Evolutionary conservation across 2,797 vertebrate genomes (phyloP), one percentile per base, ranked within the genome.

Genomic region (Vultur gryphus): DNA sequence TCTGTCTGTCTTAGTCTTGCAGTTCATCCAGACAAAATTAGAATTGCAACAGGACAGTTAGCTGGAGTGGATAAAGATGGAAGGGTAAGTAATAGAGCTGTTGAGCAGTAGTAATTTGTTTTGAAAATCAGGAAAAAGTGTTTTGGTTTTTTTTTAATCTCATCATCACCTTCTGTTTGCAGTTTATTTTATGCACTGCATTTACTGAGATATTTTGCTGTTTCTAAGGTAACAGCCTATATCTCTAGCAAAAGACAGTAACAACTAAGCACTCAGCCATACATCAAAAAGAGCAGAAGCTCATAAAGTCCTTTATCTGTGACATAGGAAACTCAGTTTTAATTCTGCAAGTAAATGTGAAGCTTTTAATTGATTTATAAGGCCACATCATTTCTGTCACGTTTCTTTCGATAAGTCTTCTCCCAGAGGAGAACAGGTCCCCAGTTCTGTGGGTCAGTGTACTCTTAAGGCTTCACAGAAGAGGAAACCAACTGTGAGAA

Each of bases 41-140:
- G 99, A 83, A 99, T 99, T 57, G 99, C 99, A 91, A 99, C 99
- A 64, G 99, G 99, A 97, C 99, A 99, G 98, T 99, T 99, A 57
- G 99, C 99, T 91, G 99, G 99, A 95, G 99, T 99, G 97, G 99
- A 99, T 98, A 99, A 99, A 98, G 99, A 99, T 82, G 99, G 99
- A 98, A 99, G 99, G 98, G 99, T 99, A 96, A 99, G 98, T 98
- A 97, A 89, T 90, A 97, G 81, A 97, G 90, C 93, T 91, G 85
- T 94, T 87, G 75, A 94, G 90, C 82, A 89, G 89, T 94, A 97
- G 91, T 82, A 55, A 88, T 77, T 91, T 96, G 69, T 91, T 96
- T 95, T 94, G 67, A 95, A 94, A 95, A 90, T 61, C 64, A 94
- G 95, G 93, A 80, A 89, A 73, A 91, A 89, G 33, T 52, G 31